A percentile compares a stretch with the other conserved stretches of the same genome.
These are phyloP conservation scores for Liposcelis brunnea DNA, from an alignment of 2,888 invertebrate genomes.

Conservation along the genomic window DNA sequence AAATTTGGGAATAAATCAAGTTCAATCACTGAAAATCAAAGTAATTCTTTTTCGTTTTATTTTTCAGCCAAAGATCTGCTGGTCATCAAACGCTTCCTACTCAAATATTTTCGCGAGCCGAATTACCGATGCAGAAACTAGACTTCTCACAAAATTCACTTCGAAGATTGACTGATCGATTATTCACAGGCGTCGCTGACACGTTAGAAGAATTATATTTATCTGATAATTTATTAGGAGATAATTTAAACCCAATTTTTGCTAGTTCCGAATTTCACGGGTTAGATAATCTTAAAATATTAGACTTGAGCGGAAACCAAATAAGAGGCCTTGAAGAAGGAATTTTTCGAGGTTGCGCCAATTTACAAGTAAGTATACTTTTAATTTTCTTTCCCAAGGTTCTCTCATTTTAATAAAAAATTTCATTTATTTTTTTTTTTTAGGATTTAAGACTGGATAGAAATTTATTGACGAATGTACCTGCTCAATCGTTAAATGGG, in stretches of 20 bases:
- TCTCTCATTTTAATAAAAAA: conserved; percentile 1
- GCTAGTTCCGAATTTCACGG: conserved; percentile 71
- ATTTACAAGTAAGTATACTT: conserved; percentile 40
- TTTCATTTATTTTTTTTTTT: conserved; percentile 22
- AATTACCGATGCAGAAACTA: conserved; percentile 52
- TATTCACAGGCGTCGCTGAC: conserved; percentile 45
- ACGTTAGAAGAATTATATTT: conserved; percentile 53
- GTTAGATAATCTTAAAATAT: conserved; percentile 46
- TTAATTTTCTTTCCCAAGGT: conserved; percentile 2
- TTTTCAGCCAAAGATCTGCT: conserved; percentile 54
- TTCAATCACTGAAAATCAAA: too few relatives aligned
- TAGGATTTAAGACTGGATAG: conserved; percentile 65
- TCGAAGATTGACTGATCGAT: conserved; percentile 56
- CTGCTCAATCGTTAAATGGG: conserved; percentile 64
- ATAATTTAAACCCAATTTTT: conserved; percentile 79
- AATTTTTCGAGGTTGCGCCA: conserved; percentile 63
- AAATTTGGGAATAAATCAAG: too few relatives aligned
- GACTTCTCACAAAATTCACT: conserved; percentile 73
- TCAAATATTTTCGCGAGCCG: conserved; percentile 36
- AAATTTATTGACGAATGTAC: conserved; percentile 59
- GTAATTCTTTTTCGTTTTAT: too few relatives aligned
- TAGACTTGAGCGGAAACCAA: conserved; percentile 66
- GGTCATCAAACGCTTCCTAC: conserved; percentile 68
- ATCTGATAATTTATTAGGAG: conserved; percentile 70
- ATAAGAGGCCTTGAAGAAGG: conserved; percentile 74